Base-by-base conservation (phyloP, 2,888 invertebrate genomes). In the Amiota communis region DNA sequence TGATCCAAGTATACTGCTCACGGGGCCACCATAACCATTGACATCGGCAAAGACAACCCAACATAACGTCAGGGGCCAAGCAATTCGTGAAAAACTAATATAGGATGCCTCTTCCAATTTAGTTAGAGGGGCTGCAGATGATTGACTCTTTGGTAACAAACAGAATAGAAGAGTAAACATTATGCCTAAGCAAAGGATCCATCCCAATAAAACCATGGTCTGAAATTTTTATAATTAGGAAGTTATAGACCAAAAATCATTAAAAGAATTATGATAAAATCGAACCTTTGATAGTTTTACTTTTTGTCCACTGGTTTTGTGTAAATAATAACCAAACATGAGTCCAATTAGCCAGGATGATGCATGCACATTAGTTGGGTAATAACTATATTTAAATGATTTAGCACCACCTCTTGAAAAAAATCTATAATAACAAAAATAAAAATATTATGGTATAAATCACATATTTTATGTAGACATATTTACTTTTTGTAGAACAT, bases 1-100 rank as follows among this genome's bases (percentile, higher is more conserved):
- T 36, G 82, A 80, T 0, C 86, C 85, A 4, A 88, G 80, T 49
- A 88, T 80, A 12, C 78, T 79, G 72, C 87, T 82, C n/a, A 83
- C 80, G 69, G 81, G 71, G 0, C 88, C 86, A 0, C 86, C 87
- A 67, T 86, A 83, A 4, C 87, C 87, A 9, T 82, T 75, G 57
- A 81, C 74, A 51, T 88, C 88, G 23, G 85, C 85, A 63, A 85
- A 87, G 0, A 87, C 83, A 15, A 86, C 75, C 86, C 87, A 87
- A 8, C 84, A 81, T 4, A 88, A 53, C 6, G 80, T 81, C 20
- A 87, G 57, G 0, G 88, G 80, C 88, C 88, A 88, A 13, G 81
- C 83, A 2, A 87, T 78, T 46, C 88, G 83, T 11, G 82, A 82
- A 0, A 87, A 72, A 1, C 85, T 80, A 23, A 83, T 80, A 75